Evolutionary conservation across 2,797 vertebrate species (phyloP).

Genomic region (Macroramphosus scolopax): DNA sequence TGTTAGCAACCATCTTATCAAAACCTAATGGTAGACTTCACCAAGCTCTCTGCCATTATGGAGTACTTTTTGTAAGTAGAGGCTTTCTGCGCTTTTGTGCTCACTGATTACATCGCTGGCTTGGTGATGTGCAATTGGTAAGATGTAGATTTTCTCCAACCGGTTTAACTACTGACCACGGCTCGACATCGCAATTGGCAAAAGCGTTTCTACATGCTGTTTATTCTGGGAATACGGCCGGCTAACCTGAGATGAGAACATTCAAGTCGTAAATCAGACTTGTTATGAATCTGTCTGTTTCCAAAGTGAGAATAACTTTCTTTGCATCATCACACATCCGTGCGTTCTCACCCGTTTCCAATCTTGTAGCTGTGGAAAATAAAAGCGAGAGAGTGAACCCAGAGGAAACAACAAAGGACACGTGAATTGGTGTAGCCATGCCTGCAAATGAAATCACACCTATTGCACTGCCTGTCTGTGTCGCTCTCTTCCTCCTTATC

Average conservation of each 20-base stretch:
- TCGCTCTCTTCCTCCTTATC: too few species aligned
- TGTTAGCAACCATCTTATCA: slow-evolving; percentile 50
- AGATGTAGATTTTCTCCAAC: slow-evolving; percentile 24
- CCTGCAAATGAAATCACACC: slow-evolving; percentile 38
- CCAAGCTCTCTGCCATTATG: slow-evolving; percentile 40
- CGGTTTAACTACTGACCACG: slow-evolving; percentile 32
- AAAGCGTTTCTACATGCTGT: slow-evolving; percentile 8
- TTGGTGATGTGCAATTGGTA: slow-evolving; percentile 19
- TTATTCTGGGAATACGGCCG: neutral
- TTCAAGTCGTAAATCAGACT: slow-evolving; percentile 11
- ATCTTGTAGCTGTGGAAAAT: slow-evolving; percentile 28
- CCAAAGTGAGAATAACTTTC: slow-evolving; percentile 46
- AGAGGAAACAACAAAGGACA: slow-evolving; percentile 33
- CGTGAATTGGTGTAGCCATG: slow-evolving; percentile 23
- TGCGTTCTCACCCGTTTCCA: slow-evolving; percentile 26
- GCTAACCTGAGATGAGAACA: slow-evolving; percentile 9
- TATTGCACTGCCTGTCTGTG: slow-evolving; percentile 9
- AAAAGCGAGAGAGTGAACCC: slow-evolving; percentile 12
- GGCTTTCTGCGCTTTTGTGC: slow-evolving; percentile 51
- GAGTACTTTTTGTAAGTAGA: slow-evolving; percentile 49
- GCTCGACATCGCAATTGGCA: slow-evolving; percentile 16
- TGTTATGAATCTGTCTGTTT: slow-evolving; percentile 13
- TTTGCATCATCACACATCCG: slow-evolving; percentile 35
- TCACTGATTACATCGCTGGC: slow-evolving; percentile 45
- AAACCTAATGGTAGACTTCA: slow-evolving; percentile 46